Conservation (phyloP, 2,113 vertebrate genomes). For the Gambusia holbrooki region DNA sequence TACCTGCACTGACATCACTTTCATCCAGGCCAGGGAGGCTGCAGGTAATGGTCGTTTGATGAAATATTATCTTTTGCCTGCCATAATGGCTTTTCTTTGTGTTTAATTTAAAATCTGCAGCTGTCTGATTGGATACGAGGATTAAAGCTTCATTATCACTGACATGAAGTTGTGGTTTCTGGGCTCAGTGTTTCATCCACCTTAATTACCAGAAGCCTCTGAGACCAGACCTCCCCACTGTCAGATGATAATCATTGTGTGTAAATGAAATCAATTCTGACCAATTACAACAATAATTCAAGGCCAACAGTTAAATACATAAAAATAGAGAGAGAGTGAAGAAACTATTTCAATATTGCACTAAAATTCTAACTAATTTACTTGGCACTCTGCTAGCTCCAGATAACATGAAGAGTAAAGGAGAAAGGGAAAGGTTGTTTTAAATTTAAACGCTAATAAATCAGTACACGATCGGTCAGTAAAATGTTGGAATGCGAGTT, state of each 20-base stretch:
- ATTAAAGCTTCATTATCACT: slow-evolving; percentile 31
- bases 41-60: slow-evolving; percentile 8
- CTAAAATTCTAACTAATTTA: slow-evolving; percentile 33
- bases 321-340: neutral
- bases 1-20: slow-evolving; percentile 18
- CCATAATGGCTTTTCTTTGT: slow-evolving; percentile 9
- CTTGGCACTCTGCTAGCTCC: slow-evolving; percentile 12
- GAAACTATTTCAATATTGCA: slow-evolving; percentile 56
- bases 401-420: neutral
- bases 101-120: slow-evolving; percentile 10
- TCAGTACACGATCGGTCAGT: neutral
- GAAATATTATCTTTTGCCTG: neutral
- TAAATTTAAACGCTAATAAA: neutral
- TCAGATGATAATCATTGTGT: neutral
- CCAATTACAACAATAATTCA: slow-evolving; percentile 13
- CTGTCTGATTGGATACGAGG: slow-evolving; percentile 23
- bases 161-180: slow-evolving; percentile 33
- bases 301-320: slow-evolving; percentile 1
- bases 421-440: neutral
- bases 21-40: slow-evolving; percentile 9
- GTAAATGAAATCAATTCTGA: slow-evolving; percentile 15
- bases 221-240: neutral
- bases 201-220: slow-evolving; percentile 10
- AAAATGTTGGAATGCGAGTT: slow-evolving; percentile 1
- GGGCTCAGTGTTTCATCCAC: slow-evolving; percentile 27